Evolutionary conservation across 2,888 invertebrate genomes (phyloP), one percentile per base, ranked within the genome.

Genomic region (Drosophila merina): DNA sequence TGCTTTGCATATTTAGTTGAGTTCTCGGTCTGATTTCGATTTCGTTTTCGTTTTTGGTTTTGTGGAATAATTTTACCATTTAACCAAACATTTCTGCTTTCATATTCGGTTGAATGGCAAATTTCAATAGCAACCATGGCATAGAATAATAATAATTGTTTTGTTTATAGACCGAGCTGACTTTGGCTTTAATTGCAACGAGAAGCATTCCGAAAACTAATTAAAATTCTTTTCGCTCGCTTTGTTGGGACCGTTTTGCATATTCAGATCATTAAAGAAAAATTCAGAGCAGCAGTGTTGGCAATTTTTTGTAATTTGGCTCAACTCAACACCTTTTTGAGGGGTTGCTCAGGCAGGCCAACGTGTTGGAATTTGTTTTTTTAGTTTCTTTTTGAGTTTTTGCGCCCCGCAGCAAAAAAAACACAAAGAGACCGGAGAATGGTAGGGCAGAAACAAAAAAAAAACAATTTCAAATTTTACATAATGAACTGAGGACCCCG

Each of bases 361-460:
- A 84, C 86, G 86, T 85, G 81, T 57, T 76, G 82, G 80, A 75
- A 82, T 86, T 83, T 82, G 47, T 70, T 40, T 71, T 20, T 52
- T 71, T 45, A 8, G 47, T 36, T 25, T 25, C 26, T 58, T 38
- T 54, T 25, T 48, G 38, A 52, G 57, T 49, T 45, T 58, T 45
- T 59, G 54, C 48, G 66, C 59, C 81, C 78, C 50, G 76, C 60
- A 74, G 85, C 73, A 76, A 66, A 68, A 76, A 76, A 76, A 79
- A 66, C 33, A 66, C 38, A 66, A 54, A 52, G 63, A 33, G 40
- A 42, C 26, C 31, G 8, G 5, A n/a, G 31, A 25, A 25, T 36
- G 57, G 36, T 9, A 38, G 28, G 66, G 66, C 50, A 57, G 42
- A 47, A 67, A 73, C 60, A 38, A 67, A 50, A 62, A 14, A 57